Conservation (phyloP, 2,113 vertebrate species). For the Oxygymnocypris stewartii region DNA sequence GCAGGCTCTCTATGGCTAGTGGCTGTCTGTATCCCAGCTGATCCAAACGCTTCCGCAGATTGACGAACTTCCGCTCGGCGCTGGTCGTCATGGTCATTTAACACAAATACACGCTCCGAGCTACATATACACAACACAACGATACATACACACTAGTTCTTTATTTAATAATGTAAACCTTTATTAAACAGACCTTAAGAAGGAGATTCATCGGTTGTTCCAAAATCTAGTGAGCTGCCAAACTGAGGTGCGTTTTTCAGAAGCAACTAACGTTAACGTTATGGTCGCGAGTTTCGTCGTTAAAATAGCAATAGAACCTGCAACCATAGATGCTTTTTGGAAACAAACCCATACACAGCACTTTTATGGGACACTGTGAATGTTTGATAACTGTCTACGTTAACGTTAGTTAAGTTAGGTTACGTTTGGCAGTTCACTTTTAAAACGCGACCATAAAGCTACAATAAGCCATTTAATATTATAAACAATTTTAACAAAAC, state of each 20-base stretch:
- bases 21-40: constrained; percentile 91
- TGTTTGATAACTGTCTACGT: background rate
- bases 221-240: background rate
- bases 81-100: constrained; percentile 74
- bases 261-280: too few species aligned
- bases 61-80: constrained; percentile 87
- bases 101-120: background rate
- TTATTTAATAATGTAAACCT: background rate
- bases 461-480: background rate
- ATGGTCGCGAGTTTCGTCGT: too few species aligned
- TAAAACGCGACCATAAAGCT: background rate
- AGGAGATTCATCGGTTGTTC: too few species aligned
- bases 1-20: constrained; percentile 87
- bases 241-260: too few species aligned
- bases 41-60: constrained; percentile 89
- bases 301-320: too few species aligned
- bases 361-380: background rate
- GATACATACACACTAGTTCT: too few species aligned
- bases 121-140: background rate
- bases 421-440: background rate
- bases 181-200: background rate
- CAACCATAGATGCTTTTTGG: too few species aligned
- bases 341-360: background rate
- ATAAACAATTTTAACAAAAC: background rate
- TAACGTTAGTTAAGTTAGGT: too few species aligned